A percentile compares a stretch with the other conserved stretches of the same genome.
phyloP scores from a whole-genome alignment of 2,888 invertebrate species.

The Diarsia rubi region DNA sequence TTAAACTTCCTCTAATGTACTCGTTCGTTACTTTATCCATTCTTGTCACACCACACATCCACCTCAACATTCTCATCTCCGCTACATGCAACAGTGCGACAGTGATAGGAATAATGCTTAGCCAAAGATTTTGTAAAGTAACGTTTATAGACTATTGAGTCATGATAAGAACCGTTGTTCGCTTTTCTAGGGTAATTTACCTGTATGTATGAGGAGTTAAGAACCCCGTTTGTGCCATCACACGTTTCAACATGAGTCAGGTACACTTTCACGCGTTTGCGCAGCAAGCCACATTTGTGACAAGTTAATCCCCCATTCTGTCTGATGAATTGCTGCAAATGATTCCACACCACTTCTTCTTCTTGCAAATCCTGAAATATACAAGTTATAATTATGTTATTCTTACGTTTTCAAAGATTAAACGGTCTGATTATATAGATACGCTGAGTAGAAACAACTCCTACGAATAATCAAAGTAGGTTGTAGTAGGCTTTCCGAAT shows the following conservation, averaged over 20 bases:
- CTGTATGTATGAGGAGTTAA: conserved; percentile 5
- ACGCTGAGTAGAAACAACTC: neutral
- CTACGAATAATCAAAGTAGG: conserved; percentile 5
- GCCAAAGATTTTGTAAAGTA: neutral
- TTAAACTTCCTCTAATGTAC: too few species aligned
- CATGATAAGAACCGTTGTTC: neutral
- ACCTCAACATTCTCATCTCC: too few species aligned
- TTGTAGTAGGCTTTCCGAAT: neutral
- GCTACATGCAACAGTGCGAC: neutral
- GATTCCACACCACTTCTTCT: conserved; percentile 66
- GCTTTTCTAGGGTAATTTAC: neutral
- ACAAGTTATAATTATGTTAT: neutral
- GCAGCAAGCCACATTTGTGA: conserved; percentile 66
- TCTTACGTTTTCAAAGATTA: neutral
- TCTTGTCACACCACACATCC: too few species aligned
- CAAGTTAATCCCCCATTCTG: conserved; percentile 65
- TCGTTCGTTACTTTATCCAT: too few species aligned
- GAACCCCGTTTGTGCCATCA: conserved; percentile 43
- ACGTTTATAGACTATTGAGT: neutral
- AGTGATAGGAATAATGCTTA: neutral
- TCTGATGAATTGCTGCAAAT: conserved; percentile 68
- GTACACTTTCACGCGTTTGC: conserved; percentile 61
- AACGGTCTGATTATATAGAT: neutral
- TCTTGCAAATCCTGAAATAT: conserved; percentile 58
- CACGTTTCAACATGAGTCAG: conserved; percentile 49